A percentile compares a stretch with the other conserved stretches of the same genome.
Conservation (phyloP, 1,140 invertebrate species). For the Pararge aegeria region DNA sequence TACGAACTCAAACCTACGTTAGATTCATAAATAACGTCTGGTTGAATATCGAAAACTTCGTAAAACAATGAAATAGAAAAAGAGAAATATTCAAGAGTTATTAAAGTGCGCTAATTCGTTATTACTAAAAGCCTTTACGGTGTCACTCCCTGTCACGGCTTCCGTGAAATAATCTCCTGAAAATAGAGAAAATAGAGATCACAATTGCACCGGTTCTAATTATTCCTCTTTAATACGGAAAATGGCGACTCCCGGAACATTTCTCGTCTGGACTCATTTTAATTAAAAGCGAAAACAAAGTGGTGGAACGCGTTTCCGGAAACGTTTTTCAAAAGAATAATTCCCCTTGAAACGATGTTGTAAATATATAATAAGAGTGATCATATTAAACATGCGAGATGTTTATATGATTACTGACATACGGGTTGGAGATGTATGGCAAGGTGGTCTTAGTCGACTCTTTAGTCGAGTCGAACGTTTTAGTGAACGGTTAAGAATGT, state of each 20-base stretch:
- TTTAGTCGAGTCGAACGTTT: too few species aligned
- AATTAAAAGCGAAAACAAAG: conserved; percentile 69
- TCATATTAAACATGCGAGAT: conserved; percentile 11
- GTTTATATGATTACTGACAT: too few species aligned
- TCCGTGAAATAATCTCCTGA: conserved; percentile 25
- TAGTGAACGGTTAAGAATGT: too few species aligned
- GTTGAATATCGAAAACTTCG: too few species aligned
- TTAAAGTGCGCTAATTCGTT: neutral
- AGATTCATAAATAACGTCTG: too few species aligned
- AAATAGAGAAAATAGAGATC: conserved; percentile 20
- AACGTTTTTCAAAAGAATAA: conserved; percentile 60
- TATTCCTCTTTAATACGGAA: conserved; percentile 46
- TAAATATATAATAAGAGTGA: conserved; percentile 30
- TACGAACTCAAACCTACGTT: too few species aligned
- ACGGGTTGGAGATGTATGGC: too few species aligned
- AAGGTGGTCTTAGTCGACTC: too few species aligned
- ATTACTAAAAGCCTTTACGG: conserved; percentile 3
- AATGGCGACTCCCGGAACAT: conserved; percentile 37
- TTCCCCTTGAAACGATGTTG: conserved; percentile 39
- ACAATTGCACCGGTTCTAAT: conserved; percentile 39
- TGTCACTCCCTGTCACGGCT: conserved; percentile 32
- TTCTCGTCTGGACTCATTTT: conserved; percentile 61
- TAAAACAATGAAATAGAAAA: too few species aligned
- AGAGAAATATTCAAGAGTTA: neutral
- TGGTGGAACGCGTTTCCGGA: conserved; percentile 43